Base-by-base conservation (phyloP, 1,140 invertebrate genomes). In the Hydropsyche tenuis region DNA sequence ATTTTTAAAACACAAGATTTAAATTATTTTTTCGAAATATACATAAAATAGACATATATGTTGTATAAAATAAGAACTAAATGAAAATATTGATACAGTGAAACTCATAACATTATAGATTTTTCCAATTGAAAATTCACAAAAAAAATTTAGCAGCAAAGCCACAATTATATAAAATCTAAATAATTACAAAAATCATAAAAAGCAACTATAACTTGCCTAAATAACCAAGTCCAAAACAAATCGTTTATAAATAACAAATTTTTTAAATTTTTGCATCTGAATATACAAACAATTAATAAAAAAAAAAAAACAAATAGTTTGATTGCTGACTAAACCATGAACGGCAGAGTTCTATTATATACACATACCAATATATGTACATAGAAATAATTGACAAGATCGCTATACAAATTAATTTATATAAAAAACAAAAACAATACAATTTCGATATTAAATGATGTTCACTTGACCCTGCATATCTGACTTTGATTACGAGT, bases 381-480 rank as follows among this genome's bases (percentile, higher is more conserved):
- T 68, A 68, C 23, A 68, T n/a, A 48, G 37, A 68, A 68, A 48
- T 68, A 65, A 65, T 65, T 65, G 63, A 68, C 65, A 48, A 68
- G 12, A 48, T 45, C 18, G 16, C 56, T 46, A 43, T 25, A 68
- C 48, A 68, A 66, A 66, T 22, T 66, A 68, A 37, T 46, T 20
- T 43, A 65, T 65, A 60, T 7, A 60, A 25, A 60, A 37, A 65
- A 37, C 3, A 22, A 30, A 37, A 43, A 65, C 25, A 62, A 12
- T 65, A 42, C 37, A 9, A 43, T 65, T 65, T n/a, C 12, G 25
- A 65, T 27, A 65, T 37, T 65, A 7, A 14, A 23, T 56, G 68
- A 56, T 70, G 68, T 70, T 70, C 68, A 70, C 68, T 56, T 42
- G 68, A 70, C 68, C 68, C 68, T 70, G 68, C 68, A 70, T 70